Base-by-base conservation (phyloP, 2,797 vertebrate species). In the Benthosema pterotum region DNA sequence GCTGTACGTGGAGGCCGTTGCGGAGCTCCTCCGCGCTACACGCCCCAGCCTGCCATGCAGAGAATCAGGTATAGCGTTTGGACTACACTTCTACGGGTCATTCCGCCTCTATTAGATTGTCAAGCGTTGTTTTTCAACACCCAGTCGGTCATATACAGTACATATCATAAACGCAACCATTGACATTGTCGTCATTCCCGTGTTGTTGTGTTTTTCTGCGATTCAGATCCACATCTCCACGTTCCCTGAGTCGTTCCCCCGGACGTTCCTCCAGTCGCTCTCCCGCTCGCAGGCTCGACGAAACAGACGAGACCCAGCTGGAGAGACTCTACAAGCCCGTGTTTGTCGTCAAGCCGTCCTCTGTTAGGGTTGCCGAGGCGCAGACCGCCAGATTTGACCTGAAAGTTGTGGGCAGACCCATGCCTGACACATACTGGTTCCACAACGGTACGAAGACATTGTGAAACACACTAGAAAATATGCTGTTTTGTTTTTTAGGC, bases 341-440 rank as follows among this genome's bases (percentile, higher is more conserved):
- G 51, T 99, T 99, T 80, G 96, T 99, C 42, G 71, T 97, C 92
- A 99, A 99, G 78, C 98, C 98, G 0, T 91, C 94, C 0, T 97
- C 98, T n/a, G 93, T 96, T 70, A 98, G 94, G 81, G 98, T 96
- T 75, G 89, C 93, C 15, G 96, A 99, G 83, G 98, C 97, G 0
- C 98, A 99, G 79, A 99, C 97, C 11, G 96, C 98, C 79, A 93
- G 98, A 91, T 99, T 98, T 85, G 97, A 99, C 90, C 75, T 99
- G 66, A 99, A 99, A 87, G 96, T 99, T 67, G 97, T 99, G 50
- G 98, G 98, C 66, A 94, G 97, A 88, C 98, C 98, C 32, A 99
- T 98, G 97, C 98, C 98, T 0, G 98, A 99, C 57, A 98, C 97
- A 0, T 96, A 93, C 79, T 99, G 98, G 98, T 99, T 99, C 89